These are phyloP conservation scores for Mamestra brassicae DNA, from an alignment of 2,888 invertebrate species.

Conservation along the genomic window DNA sequence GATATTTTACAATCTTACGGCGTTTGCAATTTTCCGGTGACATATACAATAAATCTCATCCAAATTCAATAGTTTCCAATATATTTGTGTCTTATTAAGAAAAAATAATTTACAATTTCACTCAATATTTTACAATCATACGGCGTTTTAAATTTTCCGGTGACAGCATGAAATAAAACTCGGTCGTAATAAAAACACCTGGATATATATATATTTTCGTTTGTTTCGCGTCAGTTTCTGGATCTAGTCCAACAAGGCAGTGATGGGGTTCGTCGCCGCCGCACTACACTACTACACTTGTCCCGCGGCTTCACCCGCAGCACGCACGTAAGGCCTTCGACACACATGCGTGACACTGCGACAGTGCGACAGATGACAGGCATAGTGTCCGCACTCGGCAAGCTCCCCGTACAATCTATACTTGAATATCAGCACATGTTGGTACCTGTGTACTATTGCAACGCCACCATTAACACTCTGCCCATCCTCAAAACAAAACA, in stretches of 20 bases:
- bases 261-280: slow-evolving; percentile 74
- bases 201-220: slow-evolving; percentile 15
- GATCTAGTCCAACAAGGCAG: slow-evolving; percentile 73
- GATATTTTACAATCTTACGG: no score
- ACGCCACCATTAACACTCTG: slow-evolving; percentile 48
- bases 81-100: no score
- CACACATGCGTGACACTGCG: slow-evolving; percentile 51
- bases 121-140: no score
- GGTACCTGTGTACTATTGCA: slow-evolving; percentile 51
- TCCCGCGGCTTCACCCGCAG: slow-evolving; percentile 78
- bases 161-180: slow-evolving; percentile 6
- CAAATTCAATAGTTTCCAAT: no score
- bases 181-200: slow-evolving; percentile 3
- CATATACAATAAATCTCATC: no score
- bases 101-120: no score
- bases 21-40: no score
- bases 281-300: slow-evolving; percentile 74
- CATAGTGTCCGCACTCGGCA: slow-evolving; percentile 5
- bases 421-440: slow-evolving; percentile 61
- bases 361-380: slow-evolving; percentile 36
- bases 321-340: slow-evolving; percentile 78
- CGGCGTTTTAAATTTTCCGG: no score
- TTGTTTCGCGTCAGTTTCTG: slow-evolving; percentile 14
- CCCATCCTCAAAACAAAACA: slow-evolving; percentile 53
- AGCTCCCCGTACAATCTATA: slow-evolving; percentile 41